A percentile compares a stretch with the other conserved stretches of the same genome.
These are phyloP conservation scores for Petrolisthes manimaculis DNA, from an alignment of 2,888 invertebrate genomes.

Conservation along the genomic window DNA sequence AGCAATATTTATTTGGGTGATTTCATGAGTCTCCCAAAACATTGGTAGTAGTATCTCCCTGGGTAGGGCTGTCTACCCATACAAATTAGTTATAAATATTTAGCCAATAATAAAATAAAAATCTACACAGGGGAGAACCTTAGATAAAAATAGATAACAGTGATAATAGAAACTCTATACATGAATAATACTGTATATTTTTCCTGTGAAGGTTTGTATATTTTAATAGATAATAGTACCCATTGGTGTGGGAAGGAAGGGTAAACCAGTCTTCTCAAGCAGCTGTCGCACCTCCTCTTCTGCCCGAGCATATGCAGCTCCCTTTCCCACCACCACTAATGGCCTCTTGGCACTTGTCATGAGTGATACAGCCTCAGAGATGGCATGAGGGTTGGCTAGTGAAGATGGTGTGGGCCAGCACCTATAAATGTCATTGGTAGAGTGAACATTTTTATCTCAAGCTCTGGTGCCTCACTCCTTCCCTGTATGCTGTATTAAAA, in stretches of 20 bases:
- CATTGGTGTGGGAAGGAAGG: conserved; percentile 96
- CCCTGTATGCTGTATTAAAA: too few relatives aligned
- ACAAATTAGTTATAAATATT: background rate
- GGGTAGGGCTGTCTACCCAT: background rate
- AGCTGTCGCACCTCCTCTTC: conserved; percentile 81
- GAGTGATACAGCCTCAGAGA: conserved; percentile 80
- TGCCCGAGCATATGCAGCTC: conserved; percentile 84
- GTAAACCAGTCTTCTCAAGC: conserved; percentile 80
- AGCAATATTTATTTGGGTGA: too few relatives aligned
- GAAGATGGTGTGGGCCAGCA: conserved; percentile 39
- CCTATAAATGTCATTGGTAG: conserved; percentile 14
- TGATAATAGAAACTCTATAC: background rate
- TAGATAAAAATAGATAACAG: background rate
- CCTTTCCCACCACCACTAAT: conserved; percentile 91
- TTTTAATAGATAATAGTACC: conserved; percentile 73
- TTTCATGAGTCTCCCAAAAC: too few relatives aligned
- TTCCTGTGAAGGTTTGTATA: background rate
- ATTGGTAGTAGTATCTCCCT: too few relatives aligned
- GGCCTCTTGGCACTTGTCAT: conserved; percentile 82
- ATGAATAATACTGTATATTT: background rate
- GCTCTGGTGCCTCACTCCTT: too few relatives aligned
- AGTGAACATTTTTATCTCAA: too few relatives aligned
- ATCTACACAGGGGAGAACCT: too few relatives aligned
- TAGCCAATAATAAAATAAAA: too few relatives aligned
- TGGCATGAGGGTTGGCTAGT: conserved; percentile 37